Base-by-base conservation (phyloP, 1,140 invertebrate species). In the Drosophila ogumai region DNA sequence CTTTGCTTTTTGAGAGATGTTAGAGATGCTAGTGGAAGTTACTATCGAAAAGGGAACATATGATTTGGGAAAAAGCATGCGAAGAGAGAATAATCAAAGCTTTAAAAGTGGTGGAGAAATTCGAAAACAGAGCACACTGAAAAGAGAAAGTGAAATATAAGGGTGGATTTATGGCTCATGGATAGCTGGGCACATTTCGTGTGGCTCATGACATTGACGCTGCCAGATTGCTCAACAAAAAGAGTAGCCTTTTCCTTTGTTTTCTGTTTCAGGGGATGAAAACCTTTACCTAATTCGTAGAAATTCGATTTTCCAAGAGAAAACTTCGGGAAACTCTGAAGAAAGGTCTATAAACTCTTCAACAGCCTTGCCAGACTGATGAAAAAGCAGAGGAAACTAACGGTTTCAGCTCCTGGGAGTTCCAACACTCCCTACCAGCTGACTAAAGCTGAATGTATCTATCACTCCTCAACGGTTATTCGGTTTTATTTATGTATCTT, bases 391-490 rank as follows among this genome's bases (percentile, higher is more conserved):
- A 4, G 3, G 19, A 2, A 6, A 19, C 1, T 1, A 50, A 32
- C 28, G 17, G 47, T 13, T 52, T 9, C 31, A 50, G 13, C 3
- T 58, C 0, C 6, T 10, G 13, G 19, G 13, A 28, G 6, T 22
- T 5, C 9, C 6, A 17, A 65, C 25, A 22, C 10, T 41, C 0
- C 3, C 38, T 9, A 6, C 1, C 1, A 50, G 8, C 44, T 65
- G 15, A 31, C 59, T 25, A 0, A n/a, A 19, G 34, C 15, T 28
- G 1, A 6, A 1, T 7, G 44, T 3, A 36, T 25, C 3, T 9
- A 6, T 1, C 0, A 19, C 38, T 7, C 12, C 0, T 3, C 25
- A 72, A 72, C 68, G 68, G 50, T 36, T 59, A 58, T 68, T 68
- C 8, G 19, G n/a, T 40, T 66, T 60, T 54, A 38, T 54, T 17